Base-by-base conservation (phyloP, 2,888 invertebrate genomes). In the Eupithecia dodoneata region DNA sequence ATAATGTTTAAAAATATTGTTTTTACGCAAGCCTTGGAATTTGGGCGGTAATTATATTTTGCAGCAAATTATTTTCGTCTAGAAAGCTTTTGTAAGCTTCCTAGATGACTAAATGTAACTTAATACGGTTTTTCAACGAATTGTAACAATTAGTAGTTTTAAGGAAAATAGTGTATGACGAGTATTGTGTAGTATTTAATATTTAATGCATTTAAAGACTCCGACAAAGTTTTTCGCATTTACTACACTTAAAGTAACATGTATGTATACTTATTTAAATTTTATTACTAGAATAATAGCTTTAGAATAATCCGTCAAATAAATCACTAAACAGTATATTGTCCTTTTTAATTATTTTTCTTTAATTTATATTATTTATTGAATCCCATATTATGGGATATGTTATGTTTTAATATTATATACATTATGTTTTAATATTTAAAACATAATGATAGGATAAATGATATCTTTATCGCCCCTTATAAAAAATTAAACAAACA, bases 11-110 rank as follows among this genome's bases (percentile, higher is more conserved):
- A 42, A 30, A 1, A 55, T 10, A 7, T 63, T 30, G 3, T 63
- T 52, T 2, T 47, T 10, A 47, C 15, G n/a, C 13, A 2, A n/a
- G 18, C 63, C 12, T 30, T 55, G 12, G 13, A 47, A 30, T 15
- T 70, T 47, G n/a, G 18, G 6, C 66, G 67, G n/a, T 47, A 41
- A 30, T 82, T 82, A 79, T 72, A 79, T 73, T 74, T 76, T 70
- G 76, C 71, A 81, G 81, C 82, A 82, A 82, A 79, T 79, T 7
- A 45, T 30, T 82, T 80, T 85, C 83, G 84, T 83, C 81, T 74
- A 69, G 71, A 78, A 83, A 83, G 84, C 84, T 81, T 74, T 18
- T 52, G 9, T 42, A 76, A 71, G 84, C 84, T 85, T 83, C 81
- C 79, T 81, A 67, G 83, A 82, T 81, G 83, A 85, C 42, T 67